phyloP scores from a whole-genome alignment of 1,140 invertebrate species.

The Babylonia areolata region DNA sequence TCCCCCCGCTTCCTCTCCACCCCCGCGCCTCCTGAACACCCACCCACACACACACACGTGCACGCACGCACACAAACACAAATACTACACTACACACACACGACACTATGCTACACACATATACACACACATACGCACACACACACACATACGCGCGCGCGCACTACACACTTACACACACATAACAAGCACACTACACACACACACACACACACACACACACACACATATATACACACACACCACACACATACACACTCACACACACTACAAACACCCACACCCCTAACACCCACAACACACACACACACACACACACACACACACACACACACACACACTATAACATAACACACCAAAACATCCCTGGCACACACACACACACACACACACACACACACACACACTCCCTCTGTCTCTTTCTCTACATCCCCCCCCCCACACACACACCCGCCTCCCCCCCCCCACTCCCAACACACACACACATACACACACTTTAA shows the following conservation, averaged over 20 bases:
- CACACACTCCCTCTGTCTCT: no score
- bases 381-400: slow-evolving; percentile 3
- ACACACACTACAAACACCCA: background rate
- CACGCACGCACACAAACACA: no score
- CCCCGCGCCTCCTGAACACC: no score
- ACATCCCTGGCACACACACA: background rate
- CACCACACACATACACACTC: background rate
- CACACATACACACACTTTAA: background rate
- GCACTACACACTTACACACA: background rate
- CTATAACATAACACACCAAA: no score
- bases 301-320: background rate
- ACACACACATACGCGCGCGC: background rate
- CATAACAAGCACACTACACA: background rate
- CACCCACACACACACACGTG: no score
- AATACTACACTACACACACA: no score
- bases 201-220: background rate
- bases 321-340: background rate
- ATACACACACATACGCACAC: background rate
- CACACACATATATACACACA: background rate
- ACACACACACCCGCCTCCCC: background rate
- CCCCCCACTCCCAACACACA: background rate
- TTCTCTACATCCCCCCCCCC: no score
- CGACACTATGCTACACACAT: background rate
- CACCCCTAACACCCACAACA: background rate
- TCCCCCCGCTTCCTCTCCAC: no score